Conservation (phyloP, 2,888 invertebrate species). For the Heliconius hortense region DNA sequence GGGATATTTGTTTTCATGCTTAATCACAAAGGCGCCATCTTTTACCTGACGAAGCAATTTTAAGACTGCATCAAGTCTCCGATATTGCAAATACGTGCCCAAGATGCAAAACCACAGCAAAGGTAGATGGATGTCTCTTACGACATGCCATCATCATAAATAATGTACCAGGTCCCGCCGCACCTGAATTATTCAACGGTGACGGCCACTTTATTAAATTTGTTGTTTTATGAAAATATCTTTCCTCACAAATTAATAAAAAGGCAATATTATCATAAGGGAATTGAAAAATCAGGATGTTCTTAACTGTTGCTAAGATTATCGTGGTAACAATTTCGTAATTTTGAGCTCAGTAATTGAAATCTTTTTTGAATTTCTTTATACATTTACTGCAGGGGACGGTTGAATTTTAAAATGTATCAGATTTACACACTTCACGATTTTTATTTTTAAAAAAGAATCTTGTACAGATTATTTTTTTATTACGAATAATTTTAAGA, state of each 20-base stretch:
- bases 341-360: conserved; percentile 17
- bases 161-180: conserved; percentile 72
- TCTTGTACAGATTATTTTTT: not conserved
- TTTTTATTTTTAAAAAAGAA: not conserved
- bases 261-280: conserved; percentile 45
- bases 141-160: conserved; percentile 79
- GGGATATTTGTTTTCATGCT: conserved; percentile 29
- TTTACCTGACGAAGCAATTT: conserved; percentile 40
- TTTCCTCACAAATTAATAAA: conserved; percentile 60
- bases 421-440: not conserved
- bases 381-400: not conserved
- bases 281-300: conserved; percentile 44
- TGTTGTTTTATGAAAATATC: conserved; percentile 72
- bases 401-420: conserved; percentile 3
- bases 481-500: not conserved
- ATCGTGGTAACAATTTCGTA: conserved; percentile 39
- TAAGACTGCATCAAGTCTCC: conserved; percentile 51
- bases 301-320: conserved; percentile 40
- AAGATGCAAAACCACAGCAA: conserved; percentile 76
- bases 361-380: conserved; percentile 16
- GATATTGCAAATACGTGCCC: conserved; percentile 70
- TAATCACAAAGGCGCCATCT: conserved; percentile 37
- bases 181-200: conserved; percentile 76
- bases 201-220: conserved; percentile 79
- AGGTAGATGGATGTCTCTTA: conserved; percentile 69